Evolutionary conservation across 2,113 vertebrate genomes (phyloP).

Genomic region (Crotalus tigris): DNA sequence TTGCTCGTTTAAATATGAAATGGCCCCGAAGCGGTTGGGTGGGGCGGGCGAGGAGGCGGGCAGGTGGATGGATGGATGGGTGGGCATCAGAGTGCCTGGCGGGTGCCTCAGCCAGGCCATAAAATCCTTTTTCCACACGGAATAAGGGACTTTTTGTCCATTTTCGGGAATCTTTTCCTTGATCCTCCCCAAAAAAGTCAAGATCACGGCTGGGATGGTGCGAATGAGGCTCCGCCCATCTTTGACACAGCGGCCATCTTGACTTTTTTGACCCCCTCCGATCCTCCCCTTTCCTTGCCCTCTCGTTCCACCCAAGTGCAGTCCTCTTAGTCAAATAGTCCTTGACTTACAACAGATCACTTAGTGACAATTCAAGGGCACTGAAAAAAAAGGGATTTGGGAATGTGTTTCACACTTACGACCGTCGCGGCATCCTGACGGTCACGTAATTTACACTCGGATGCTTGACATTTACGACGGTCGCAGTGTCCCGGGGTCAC

Average conservation of each 20-base stretch:
- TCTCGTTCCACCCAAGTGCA: too few relatives aligned
- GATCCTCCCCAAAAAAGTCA: not conserved
- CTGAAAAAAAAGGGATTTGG: too few relatives aligned
- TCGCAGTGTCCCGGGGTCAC: too few relatives aligned
- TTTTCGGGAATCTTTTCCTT: not conserved
- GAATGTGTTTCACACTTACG: too few relatives aligned
- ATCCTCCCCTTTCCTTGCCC: too few relatives aligned
- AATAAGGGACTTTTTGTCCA: not conserved
- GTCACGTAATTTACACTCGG: too few relatives aligned
- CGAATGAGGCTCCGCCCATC: not conserved
- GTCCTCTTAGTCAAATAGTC: too few relatives aligned
- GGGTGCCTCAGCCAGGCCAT: not conserved
- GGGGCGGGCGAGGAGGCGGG: not conserved
- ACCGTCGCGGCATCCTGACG: too few relatives aligned
- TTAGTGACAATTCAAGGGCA: too few relatives aligned
- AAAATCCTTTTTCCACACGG: not conserved
- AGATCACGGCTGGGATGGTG: not conserved
- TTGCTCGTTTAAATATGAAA: conserved; percentile 6
- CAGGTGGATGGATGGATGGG: too few relatives aligned
- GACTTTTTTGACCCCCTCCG: not conserved
- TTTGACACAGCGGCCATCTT: not conserved
- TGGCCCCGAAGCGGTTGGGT: not conserved
- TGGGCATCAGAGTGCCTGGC: not conserved
- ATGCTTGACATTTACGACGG: too few relatives aligned
- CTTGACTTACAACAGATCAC: too few relatives aligned